Percentiles rank a stretch among this genome's conserved stretches.
Conservation (phyloP, 2,888 invertebrate species). For the Gymnosoma rotundatum region DNA sequence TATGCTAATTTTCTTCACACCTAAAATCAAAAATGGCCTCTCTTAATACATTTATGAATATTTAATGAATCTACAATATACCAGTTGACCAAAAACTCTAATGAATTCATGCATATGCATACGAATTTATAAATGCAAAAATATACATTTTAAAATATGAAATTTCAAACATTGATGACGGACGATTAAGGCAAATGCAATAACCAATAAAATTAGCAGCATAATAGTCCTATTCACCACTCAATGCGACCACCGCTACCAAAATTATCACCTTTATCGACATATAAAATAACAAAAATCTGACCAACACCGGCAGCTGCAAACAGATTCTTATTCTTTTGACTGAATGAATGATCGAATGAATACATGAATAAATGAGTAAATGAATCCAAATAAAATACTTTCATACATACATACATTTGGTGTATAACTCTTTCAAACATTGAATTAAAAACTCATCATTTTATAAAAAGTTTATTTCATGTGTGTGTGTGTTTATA, state of each 20-base stretch:
- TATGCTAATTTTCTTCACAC: conserved; percentile 52
- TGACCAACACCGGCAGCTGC: conserved; percentile 37
- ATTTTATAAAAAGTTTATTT: conserved; percentile 48
- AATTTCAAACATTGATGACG: not conserved
- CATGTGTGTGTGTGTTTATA: not conserved
- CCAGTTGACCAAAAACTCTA: conserved; percentile 42
- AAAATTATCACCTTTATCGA: conserved; percentile 18
- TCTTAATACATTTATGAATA: conserved; percentile 56
- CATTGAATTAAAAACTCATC: conserved; percentile 65
- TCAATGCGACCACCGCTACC: not conserved
- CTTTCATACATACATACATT: not conserved
- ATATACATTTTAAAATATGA: conserved; percentile 31
- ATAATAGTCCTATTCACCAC: conserved; percentile 17
- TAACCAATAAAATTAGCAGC: conserved; percentile 24
- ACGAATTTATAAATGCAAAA: not conserved
- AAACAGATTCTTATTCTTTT: conserved; percentile 28
- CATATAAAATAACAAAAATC: conserved; percentile 40
- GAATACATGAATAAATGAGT: conserved; percentile 5
- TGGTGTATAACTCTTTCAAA: conserved; percentile 14
- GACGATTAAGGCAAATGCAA: not conserved
- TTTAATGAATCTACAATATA: conserved; percentile 58
- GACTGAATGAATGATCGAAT: conserved; percentile 26
- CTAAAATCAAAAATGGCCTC: conserved; percentile 52
- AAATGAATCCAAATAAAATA: not conserved
- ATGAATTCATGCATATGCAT: conserved; percentile 39